phyloP scores from a whole-genome alignment of 2,888 invertebrate species.

The Aproaerema taeniolella region DNA sequence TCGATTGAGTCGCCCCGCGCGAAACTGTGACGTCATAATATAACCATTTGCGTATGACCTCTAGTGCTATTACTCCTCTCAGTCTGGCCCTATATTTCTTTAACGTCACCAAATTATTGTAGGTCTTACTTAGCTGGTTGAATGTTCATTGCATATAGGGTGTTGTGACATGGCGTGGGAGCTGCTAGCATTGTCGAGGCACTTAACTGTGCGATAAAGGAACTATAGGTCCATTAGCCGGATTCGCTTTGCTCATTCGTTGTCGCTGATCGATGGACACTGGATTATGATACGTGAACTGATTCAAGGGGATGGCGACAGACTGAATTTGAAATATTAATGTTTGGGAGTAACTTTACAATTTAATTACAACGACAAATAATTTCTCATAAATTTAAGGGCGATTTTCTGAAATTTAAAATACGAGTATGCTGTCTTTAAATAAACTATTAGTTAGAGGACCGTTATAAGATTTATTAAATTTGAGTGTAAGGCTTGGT shows the following conservation, averaged over 20 bases:
- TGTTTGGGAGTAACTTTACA: too few species aligned
- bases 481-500: too few species aligned
- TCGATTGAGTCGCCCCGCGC: conserved; percentile 55
- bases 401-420: too few species aligned
- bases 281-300: conserved; percentile 67
- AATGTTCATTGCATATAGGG: conserved; percentile 38
- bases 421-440: too few species aligned
- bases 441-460: too few species aligned
- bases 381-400: too few species aligned
- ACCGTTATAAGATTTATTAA: too few species aligned
- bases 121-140: neutral
- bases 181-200: conserved; percentile 65
- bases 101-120: too few species aligned
- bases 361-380: too few species aligned
- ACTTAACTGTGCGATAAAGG: conserved; percentile 73
- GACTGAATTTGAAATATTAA: conserved; percentile 28
- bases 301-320: conserved; percentile 41
- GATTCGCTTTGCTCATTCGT: conserved; percentile 74
- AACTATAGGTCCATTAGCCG: conserved; percentile 69
- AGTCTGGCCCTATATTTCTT: too few species aligned
- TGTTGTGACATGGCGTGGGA: conserved; percentile 76
- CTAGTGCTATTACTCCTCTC: too few species aligned
- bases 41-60: too few species aligned
- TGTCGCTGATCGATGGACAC: conserved; percentile 65
- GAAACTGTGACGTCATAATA: conserved; percentile 43